Base-by-base conservation (phyloP, 2,888 invertebrate genomes). In the Erannis defoliaria region DNA sequence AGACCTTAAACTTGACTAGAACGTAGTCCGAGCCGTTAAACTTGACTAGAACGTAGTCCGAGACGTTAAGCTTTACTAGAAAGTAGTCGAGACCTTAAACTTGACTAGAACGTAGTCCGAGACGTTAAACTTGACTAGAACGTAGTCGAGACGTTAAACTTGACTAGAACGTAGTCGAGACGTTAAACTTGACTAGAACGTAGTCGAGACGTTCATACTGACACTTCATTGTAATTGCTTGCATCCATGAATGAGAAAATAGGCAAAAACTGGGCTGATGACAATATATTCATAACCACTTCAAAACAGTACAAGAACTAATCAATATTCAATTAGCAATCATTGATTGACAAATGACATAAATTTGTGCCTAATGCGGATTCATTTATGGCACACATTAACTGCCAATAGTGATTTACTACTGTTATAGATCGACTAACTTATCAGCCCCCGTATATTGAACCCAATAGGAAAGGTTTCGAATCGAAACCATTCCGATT, bases 331-430 rank as follows among this genome's bases (percentile, higher is more conserved):
- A 61, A 6, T 55, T 55, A 56, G 45, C 50, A 31, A 51, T 40
- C 46, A 33, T 49, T 55, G 56, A 55, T 50, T 50, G 61, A 55
- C 45, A 53, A 62, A 45, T 31, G 55, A 61, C 42, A 60, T 21
- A 49, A 54, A 42, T 60, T 5, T 53, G 35, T 42, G 29, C 40
- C 23, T 26, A 40, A 51, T 37, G 16, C 19, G 16, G 35, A 40
- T 46, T 35, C 18, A 40, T 55, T 54, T 60, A 62, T 45, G 37
- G 33, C 46, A 37, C 40, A 35, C 31, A 46, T 10, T 62, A 55
- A 59, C 56, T 50, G 57, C 50, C 64, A 31, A 38, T 54, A 5
- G 6, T 56, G 54, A 65, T 68, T 66, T 62, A 68, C 19, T 46
- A 31, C 18, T 26, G 26, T 26, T 33, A 6, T 18, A 19, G 10